Conservation (phyloP, 1,140 invertebrate species). For the Drosophila novamexicana region DNA sequence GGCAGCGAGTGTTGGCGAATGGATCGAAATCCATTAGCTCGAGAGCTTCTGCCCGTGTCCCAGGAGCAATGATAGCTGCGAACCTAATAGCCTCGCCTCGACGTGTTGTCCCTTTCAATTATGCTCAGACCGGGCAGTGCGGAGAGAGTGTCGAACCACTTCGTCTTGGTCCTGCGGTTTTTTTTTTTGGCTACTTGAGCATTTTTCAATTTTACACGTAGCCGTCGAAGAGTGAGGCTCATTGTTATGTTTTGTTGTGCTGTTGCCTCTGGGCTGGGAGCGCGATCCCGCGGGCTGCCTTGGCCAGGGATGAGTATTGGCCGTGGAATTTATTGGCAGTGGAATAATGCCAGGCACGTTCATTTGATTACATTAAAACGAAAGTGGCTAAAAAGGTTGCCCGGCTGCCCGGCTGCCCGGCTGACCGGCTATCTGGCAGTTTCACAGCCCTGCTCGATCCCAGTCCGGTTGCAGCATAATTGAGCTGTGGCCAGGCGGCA, state of each 20-base stretch:
- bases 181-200: constrained; percentile 56
- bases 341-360: constrained; percentile 80
- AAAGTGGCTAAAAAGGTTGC: constrained; percentile 82
- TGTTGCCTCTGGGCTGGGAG: constrained; percentile 7
- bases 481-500: constrained; percentile 53
- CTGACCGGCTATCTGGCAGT: neutral
- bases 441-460: neutral
- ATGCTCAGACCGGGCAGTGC: constrained; percentile 45
- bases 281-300: constrained; percentile 40
- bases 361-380: constrained; percentile 83
- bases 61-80: constrained; percentile 77
- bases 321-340: constrained; percentile 77
- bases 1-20: neutral
- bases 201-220: constrained; percentile 83
- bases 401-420: constrained; percentile 11
- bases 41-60: constrained; percentile 50
- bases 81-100: constrained; percentile 78
- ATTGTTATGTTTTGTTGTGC: constrained; percentile 67
- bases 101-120: constrained; percentile 83
- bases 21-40: constrained; percentile 73
- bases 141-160: constrained; percentile 21
- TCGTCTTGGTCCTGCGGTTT: constrained; percentile 29
- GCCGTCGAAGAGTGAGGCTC: constrained; percentile 51
- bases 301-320: neutral
- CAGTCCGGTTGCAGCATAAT: constrained; percentile 36